A percentile compares a stretch with the other conserved stretches of the same genome.
These are phyloP conservation scores for Tetragnatha montana DNA, from an alignment of 2,888 invertebrate species.

Conservation along the genomic window DNA sequence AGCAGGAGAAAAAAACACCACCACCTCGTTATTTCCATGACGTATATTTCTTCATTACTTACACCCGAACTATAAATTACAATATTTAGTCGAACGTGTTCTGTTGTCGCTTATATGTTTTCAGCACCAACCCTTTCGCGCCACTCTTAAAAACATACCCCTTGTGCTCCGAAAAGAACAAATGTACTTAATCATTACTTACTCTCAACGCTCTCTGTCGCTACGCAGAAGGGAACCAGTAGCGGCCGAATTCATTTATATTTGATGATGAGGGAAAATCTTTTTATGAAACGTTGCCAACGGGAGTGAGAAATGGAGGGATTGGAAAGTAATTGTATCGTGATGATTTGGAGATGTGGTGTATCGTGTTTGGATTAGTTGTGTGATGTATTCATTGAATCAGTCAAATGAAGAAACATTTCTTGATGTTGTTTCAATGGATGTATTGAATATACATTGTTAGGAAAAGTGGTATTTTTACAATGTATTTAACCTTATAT, in stretches of 20 bases:
- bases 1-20: neutral
- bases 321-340: too few species aligned
- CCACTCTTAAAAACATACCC: neutral
- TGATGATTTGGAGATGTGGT: too few species aligned
- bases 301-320: too few species aligned
- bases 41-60: conserved; percentile 1
- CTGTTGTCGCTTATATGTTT: neutral
- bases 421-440: too few species aligned
- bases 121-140: neutral
- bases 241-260: neutral
- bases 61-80: neutral
- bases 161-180: neutral
- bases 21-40: neutral
- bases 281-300: neutral
- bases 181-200: neutral
- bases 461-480: too few species aligned
- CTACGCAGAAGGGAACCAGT: neutral
- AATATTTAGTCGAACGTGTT: neutral
- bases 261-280: neutral
- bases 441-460: too few species aligned
- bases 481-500: too few species aligned
- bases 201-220: neutral
- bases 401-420: too few species aligned
- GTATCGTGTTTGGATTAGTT: too few species aligned
- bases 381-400: too few species aligned